A percentile compares a stretch with the other conserved stretches of the same genome.
phyloP scores from a whole-genome alignment of 2,888 invertebrate species.

The Eupithecia pulchellata region DNA sequence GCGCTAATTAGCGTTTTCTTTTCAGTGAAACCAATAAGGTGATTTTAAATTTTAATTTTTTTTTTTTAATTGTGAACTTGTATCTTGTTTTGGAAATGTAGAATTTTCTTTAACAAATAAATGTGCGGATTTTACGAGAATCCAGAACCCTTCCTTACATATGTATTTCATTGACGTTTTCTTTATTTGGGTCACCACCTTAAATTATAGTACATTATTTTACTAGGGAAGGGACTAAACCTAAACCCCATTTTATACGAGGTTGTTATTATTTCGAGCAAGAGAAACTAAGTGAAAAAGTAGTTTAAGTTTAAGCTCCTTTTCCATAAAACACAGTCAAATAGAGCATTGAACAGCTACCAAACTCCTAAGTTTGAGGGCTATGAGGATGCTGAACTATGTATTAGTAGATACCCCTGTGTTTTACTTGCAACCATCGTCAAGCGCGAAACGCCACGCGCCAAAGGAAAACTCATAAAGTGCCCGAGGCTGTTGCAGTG shows the following conservation, averaged over 20 bases:
- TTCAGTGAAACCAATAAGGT: background rate
- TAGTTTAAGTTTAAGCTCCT: too few species aligned
- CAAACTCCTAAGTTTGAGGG: background rate
- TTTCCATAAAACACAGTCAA: too few species aligned
- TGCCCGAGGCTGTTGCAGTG: conserved; percentile 48
- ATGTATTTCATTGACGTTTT: background rate
- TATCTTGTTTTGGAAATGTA: background rate
- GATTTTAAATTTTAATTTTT: background rate
- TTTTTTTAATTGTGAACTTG: background rate
- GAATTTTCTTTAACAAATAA: background rate
- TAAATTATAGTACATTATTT: too few species aligned
- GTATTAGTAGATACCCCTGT: background rate
- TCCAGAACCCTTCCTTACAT: background rate
- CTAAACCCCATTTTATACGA: too few species aligned
- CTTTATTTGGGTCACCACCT: background rate
- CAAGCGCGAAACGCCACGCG: conserved; percentile 30
- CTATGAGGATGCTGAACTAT: background rate
- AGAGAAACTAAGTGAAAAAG: too few species aligned
- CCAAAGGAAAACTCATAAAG: conserved; percentile 43
- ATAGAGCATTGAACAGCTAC: background rate
- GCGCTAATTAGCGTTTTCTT: background rate
- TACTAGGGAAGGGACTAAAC: too few species aligned
- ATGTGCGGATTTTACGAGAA: background rate
- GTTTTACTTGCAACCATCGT: conserved; percentile 23
- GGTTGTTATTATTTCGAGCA: too few species aligned